Conservation (phyloP, 1,140 invertebrate species). For the Drosophila hydei region DNA sequence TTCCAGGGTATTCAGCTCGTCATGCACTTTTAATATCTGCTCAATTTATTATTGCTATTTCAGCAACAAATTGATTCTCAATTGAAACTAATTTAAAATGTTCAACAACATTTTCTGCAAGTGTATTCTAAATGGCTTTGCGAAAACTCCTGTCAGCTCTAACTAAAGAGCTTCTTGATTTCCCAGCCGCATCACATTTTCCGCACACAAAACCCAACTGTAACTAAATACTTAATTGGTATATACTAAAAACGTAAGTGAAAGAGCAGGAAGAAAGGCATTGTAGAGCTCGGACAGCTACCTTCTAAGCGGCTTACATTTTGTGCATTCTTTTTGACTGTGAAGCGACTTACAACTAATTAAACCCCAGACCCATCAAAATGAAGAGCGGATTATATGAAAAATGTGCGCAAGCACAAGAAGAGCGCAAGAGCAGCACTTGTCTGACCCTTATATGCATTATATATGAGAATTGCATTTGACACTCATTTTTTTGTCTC, state of each 20-base stretch:
- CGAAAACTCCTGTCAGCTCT: neutral
- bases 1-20: neutral
- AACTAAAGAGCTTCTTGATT: slow-evolving; percentile 48
- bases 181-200: too few species aligned
- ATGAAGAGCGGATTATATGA: slow-evolving; percentile 16
- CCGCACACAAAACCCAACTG: slow-evolving; percentile 50
- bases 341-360: slow-evolving; percentile 9
- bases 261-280: neutral
- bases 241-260: slow-evolving; percentile 23
- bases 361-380: slow-evolving; percentile 8
- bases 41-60: neutral
- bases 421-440: neutral
- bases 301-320: slow-evolving; percentile 70
- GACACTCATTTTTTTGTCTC: too few species aligned
- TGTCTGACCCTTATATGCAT: neutral
- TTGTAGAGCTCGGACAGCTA: slow-evolving; percentile 49
- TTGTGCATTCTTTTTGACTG: slow-evolving; percentile 39
- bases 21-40: neutral
- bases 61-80: neutral
- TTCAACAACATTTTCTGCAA: slow-evolving; percentile 76
- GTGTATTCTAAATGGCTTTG: slow-evolving; percentile 65
- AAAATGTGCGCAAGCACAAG: neutral
- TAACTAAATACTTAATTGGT: slow-evolving; percentile 78
- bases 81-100: neutral
- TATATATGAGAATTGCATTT: too few species aligned